Conservation (phyloP, 2,113 vertebrate genomes). For the Eolophus roseicapilla region DNA sequence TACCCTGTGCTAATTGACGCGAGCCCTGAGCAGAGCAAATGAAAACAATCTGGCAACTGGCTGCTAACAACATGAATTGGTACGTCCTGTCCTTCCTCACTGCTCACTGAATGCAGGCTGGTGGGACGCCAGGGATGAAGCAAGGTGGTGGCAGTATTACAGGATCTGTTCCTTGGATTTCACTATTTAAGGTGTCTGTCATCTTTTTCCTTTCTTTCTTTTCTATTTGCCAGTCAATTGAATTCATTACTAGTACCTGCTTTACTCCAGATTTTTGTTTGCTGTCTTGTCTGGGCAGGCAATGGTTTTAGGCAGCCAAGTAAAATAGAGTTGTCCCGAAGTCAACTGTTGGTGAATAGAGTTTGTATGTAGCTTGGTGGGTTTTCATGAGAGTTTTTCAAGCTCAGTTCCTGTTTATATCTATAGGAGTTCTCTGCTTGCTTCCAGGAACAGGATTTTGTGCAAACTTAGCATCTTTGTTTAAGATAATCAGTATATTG, state of each 20-base stretch:
- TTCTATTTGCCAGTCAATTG: neutral
- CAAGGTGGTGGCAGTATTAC: fast-evolving
- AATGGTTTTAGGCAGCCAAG: conserved; percentile 37
- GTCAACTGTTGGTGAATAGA: conserved; percentile 21
- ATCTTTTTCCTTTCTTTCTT: neutral
- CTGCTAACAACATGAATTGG: neutral
- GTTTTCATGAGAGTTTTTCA: conserved; percentile 11
- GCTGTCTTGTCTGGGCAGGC: neutral
- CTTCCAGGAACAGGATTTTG: conserved; percentile 34
- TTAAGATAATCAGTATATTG: conserved; percentile 13
- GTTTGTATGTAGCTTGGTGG: conserved; percentile 20
- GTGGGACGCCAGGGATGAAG: neutral
- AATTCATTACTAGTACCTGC: neutral
- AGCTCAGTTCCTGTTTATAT: conserved; percentile 28
- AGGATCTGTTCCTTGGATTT: neutral
- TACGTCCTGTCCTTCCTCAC: neutral
- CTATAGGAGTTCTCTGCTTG: neutral
- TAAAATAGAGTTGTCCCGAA: conserved; percentile 48
- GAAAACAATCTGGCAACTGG: neutral
- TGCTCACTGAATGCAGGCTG: neutral
- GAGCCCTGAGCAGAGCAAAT: neutral
- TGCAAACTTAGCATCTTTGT: neutral
- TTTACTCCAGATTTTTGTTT: conserved; percentile 21
- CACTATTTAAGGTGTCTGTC: neutral
- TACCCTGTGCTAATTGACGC: neutral